These are phyloP conservation scores for Dryobota labecula DNA, from an alignment of 2,888 invertebrate species.

Conservation along the genomic window DNA sequence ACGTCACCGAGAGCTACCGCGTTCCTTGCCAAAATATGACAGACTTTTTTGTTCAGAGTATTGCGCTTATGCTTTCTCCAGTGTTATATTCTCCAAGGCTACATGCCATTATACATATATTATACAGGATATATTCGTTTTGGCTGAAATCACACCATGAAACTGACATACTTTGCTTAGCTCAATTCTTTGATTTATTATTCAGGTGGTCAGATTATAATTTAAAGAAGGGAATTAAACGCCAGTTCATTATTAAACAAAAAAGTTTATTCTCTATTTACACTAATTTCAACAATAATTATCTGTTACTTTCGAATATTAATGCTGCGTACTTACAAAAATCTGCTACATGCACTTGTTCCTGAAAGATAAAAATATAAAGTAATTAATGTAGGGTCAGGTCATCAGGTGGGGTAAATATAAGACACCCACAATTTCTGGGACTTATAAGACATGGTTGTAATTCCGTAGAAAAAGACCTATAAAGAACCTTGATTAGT, in stretches of 20 bases:
- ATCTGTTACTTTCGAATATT: constrained; percentile 68
- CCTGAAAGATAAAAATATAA: constrained; percentile 85
- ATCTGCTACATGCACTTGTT: constrained; percentile 93
- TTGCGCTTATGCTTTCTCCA: too few species aligned
- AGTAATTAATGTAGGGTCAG: not conserved
- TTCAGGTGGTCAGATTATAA: not conserved
- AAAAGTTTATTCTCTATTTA: constrained; percentile 38
- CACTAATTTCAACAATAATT: constrained; percentile 18
- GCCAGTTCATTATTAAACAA: not conserved
- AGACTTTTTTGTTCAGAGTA: too few species aligned
- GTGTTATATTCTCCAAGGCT: too few species aligned
- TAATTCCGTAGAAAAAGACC: not conserved
- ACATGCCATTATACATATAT: too few species aligned
- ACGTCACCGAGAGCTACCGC: too few species aligned
- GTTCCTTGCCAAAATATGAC: too few species aligned
- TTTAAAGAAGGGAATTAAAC: constrained; percentile 6
- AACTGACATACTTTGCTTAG: not conserved
- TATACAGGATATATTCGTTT: too few species aligned
- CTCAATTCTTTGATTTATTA: not conserved
- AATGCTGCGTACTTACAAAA: constrained; percentile 91
- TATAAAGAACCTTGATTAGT: too few species aligned
- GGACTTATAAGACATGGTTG: not conserved
- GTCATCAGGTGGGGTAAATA: not conserved
- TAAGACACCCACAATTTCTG: not conserved
- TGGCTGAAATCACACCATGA: not conserved